A percentile compares a stretch with the other conserved stretches of the same genome.
Evolutionary conservation across 2,113 vertebrate species (phyloP).

Genomic region (Etia nguti): DNA sequence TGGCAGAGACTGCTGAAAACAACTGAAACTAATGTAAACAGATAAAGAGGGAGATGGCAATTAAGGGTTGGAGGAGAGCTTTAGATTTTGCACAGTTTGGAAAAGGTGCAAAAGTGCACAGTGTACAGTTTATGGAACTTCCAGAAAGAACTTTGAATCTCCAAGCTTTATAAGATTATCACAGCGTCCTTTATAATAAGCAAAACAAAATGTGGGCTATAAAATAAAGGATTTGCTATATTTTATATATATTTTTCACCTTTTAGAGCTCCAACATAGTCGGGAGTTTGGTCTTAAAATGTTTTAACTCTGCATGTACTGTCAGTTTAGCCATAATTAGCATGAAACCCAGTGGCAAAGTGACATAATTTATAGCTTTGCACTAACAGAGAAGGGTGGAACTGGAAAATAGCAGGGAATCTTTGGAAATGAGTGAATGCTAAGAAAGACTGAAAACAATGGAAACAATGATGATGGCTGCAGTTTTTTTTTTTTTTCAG

Average conservation of each 20-base stretch:
- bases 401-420: slow-evolving; percentile 30
- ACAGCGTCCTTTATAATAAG: background rate
- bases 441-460: slow-evolving; percentile 12
- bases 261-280: background rate
- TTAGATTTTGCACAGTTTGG: background rate
- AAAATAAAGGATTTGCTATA: background rate
- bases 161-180: background rate
- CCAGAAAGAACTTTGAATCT: background rate
- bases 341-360: slow-evolving; percentile 5
- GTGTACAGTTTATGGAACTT: background rate
- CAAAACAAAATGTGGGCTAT: background rate
- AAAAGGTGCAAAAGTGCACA: background rate
- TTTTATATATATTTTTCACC: background rate
- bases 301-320: slow-evolving; percentile 12
- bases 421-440: slow-evolving; percentile 9
- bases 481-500: background rate
- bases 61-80: background rate
- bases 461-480: slow-evolving; percentile 23
- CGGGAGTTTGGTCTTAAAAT: background rate
- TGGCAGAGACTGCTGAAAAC: slow-evolving; percentile 34
- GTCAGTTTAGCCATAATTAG: slow-evolving; percentile 26
- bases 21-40: slow-evolving; percentile 30
- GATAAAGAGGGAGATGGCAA: background rate
- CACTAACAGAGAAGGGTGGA: slow-evolving; percentile 4
- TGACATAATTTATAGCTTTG: slow-evolving; percentile 33